Conservation (phyloP, 2,888 invertebrate species). For the Leptinotarsa rubiginosa region DNA sequence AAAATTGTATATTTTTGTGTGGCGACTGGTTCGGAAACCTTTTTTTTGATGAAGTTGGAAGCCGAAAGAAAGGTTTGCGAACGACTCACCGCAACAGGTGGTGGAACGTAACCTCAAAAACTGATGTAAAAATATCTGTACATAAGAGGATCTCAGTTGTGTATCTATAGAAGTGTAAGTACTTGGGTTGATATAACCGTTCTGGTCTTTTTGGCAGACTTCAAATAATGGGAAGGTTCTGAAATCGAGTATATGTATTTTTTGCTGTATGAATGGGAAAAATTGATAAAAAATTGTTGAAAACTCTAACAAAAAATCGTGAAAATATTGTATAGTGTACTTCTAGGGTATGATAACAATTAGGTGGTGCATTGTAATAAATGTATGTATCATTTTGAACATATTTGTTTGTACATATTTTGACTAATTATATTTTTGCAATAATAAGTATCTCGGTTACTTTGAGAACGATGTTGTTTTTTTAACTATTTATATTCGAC, state of each 20-base stretch:
- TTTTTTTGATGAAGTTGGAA: too few relatives aligned
- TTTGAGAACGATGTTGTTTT: constrained; percentile 43
- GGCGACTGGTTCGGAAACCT: too few relatives aligned
- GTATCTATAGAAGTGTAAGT: too few relatives aligned
- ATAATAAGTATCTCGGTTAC: constrained; percentile 27
- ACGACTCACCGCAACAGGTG: too few relatives aligned
- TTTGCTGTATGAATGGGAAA: neutral
- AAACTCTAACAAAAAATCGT: constrained; percentile 6
- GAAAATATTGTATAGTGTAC: constrained; percentile 22
- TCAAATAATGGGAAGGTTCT: too few relatives aligned
- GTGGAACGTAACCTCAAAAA: neutral
- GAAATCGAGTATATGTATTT: too few relatives aligned
- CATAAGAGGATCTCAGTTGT: too few relatives aligned
- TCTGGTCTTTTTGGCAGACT: too few relatives aligned
- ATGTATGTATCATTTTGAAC: constrained; percentile 59
- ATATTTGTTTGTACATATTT: constrained; percentile 59
- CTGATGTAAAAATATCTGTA: constrained; percentile 26
- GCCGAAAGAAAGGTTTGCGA: too few relatives aligned
- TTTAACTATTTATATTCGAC: constrained; percentile 41
- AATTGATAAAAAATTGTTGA: constrained; percentile 3
- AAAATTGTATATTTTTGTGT: too few relatives aligned
- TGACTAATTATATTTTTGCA: constrained; percentile 36
- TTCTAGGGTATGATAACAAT: constrained; percentile 50
- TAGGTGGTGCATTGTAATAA: constrained; percentile 60
- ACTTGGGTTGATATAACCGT: too few relatives aligned